phyloP scores from a whole-genome alignment of 2,888 invertebrate genomes.

The Ommatoiulus sabulosus region DNA sequence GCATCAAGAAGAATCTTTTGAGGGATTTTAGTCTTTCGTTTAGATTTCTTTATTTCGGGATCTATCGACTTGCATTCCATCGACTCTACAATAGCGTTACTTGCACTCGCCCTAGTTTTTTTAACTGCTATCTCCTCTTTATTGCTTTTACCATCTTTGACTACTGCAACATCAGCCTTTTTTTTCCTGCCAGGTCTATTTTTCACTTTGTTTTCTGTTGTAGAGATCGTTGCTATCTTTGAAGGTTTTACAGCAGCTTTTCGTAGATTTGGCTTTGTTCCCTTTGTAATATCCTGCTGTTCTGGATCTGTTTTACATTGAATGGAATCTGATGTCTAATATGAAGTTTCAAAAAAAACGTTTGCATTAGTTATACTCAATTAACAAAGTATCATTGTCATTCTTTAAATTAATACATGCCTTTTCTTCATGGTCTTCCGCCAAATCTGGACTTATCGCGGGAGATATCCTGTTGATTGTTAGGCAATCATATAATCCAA shows the following conservation, averaged over 20 bases:
- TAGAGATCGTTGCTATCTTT: neutral
- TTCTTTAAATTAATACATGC: neutral
- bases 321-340: neutral
- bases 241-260: neutral
- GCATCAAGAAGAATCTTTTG: conserved; percentile 7
- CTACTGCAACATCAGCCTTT: neutral
- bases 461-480: neutral
- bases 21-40: conserved; percentile 30
- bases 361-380: neutral
- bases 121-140: neutral
- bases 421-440: neutral
- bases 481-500: neutral
- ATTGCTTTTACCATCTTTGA: neutral
- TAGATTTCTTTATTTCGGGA: conserved; percentile 31
- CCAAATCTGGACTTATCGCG: neutral
- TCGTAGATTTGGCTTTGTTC: neutral
- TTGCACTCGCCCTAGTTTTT: neutral
- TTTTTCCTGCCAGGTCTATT: conserved; percentile 3
- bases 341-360: neutral
- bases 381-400: neutral
- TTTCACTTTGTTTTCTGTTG: neutral
- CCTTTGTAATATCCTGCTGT: neutral
- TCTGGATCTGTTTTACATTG: neutral
- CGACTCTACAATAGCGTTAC: neutral
- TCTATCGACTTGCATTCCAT: neutral